These are phyloP conservation scores for Bombus superbus DNA, from an alignment of 1,140 invertebrate species.

Conservation along the genomic window DNA sequence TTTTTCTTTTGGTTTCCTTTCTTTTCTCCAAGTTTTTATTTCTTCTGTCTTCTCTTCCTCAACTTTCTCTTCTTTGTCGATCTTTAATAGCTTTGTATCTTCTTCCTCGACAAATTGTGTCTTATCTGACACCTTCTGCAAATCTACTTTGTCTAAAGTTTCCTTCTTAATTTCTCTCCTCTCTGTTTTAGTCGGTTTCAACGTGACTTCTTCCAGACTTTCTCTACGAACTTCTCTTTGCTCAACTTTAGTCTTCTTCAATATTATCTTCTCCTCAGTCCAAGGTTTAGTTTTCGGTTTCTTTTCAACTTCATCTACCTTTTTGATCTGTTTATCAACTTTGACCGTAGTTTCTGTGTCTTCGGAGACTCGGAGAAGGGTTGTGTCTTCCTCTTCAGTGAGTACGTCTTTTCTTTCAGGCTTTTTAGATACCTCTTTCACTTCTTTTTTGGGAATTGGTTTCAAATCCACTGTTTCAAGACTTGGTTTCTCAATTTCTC, in stretches of 20 bases:
- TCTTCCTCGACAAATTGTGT: slow-evolving; percentile 42
- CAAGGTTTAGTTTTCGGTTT: slow-evolving; percentile 68
- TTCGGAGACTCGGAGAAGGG: slow-evolving; percentile 64
- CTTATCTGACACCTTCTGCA: slow-evolving; percentile 58
- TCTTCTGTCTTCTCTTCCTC: slow-evolving; percentile 61
- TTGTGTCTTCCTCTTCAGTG: slow-evolving; percentile 74
- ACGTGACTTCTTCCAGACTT: slow-evolving; percentile 67
- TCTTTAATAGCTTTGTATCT: slow-evolving; percentile 45
- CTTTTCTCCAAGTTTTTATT: slow-evolving; percentile 75
- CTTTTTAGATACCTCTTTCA: slow-evolving; percentile 42
- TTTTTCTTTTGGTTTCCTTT: slow-evolving; percentile 54
- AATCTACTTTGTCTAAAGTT: slow-evolving; percentile 53
- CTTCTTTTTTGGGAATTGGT: slow-evolving; percentile 70
- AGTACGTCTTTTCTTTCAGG: slow-evolving; percentile 62
- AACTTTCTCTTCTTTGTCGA: slow-evolving; percentile 47
- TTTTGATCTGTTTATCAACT: slow-evolving; percentile 31
- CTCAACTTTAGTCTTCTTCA: slow-evolving; percentile 71
- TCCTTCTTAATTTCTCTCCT: slow-evolving; percentile 68
- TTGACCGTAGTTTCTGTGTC: slow-evolving; percentile 11
- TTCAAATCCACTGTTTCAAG: slow-evolving; percentile 79
- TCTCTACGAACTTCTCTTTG: slow-evolving; percentile 69
- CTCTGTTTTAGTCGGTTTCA: slow-evolving; percentile 82
- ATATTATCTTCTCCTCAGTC: slow-evolving; percentile 74
- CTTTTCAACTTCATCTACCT: slow-evolving; percentile 24
- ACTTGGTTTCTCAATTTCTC: slow-evolving; percentile 62